Conservation (phyloP, 1,140 invertebrate genomes). For the Drosophila quadrilineata region DNA sequence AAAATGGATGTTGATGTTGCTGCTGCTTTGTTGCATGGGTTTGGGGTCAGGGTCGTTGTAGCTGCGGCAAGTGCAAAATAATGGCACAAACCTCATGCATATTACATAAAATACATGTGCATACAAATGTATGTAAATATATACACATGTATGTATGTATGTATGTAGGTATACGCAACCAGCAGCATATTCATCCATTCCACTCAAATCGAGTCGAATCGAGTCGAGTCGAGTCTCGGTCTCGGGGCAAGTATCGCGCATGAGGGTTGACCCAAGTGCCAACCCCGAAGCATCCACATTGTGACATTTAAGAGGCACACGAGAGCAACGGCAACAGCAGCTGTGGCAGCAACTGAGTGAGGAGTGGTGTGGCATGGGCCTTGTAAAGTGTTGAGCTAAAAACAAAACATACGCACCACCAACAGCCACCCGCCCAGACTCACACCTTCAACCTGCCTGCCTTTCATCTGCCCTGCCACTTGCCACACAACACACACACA, state of each 20-base stretch:
- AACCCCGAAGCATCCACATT: constrained; percentile 68
- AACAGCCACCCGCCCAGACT: neutral
- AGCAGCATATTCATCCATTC: neutral
- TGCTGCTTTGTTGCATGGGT: constrained; percentile 2
- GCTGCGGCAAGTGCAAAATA: constrained; percentile 63
- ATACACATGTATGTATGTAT: no score
- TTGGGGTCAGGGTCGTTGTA: constrained; percentile 64
- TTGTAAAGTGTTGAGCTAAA: constrained; percentile 55
- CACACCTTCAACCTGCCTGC: neutral
- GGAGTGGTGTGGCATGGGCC: no score
- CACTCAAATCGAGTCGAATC: constrained; percentile 4
- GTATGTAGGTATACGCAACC: no score
- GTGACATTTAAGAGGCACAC: constrained; percentile 74
- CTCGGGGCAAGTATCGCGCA: no score
- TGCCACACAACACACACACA: constrained; percentile 16
- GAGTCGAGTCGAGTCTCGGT: no score
- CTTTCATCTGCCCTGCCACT: neutral
- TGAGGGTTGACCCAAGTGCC: constrained; percentile 43
- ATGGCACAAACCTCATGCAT: constrained; percentile 48
- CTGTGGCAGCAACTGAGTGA: neutral
- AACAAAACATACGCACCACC: constrained; percentile 60
- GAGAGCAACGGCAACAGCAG: constrained; percentile 44
- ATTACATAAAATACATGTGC: constrained; percentile 24
- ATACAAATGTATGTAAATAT: constrained; percentile 7
- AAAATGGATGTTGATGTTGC: constrained; percentile 15